Evolutionary conservation across 2,797 vertebrate genomes (phyloP), one percentile per base, ranked within the genome.

Genomic region (Thaleichthys pacificus): DNA sequence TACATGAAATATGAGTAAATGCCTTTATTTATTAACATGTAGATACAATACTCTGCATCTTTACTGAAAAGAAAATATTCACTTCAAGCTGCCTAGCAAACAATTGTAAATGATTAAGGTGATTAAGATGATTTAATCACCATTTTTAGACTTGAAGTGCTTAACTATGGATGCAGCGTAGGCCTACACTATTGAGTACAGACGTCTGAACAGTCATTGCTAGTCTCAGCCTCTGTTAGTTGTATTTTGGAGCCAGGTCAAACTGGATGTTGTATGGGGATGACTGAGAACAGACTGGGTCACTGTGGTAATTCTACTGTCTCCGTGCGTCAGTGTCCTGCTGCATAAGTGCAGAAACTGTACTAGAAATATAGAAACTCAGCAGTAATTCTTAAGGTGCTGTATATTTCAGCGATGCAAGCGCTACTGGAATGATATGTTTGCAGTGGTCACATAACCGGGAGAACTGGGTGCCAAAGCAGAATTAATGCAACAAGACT

Each of bases 311-410:
- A 32, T 54, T 66, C 51, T 56, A 61, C 61, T 69, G 72, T 68
- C 30, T 54, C 28, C 60, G 32, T 65, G 17, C 61, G 49, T 67
- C 61, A 28, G 26, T 38, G 51, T 56, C n/a, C 51, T 56, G 51
- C 51, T 56, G 51, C 19, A n/a, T n/a, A 56, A 19, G 15, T 56
- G 51, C 17, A 47, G 1, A 47, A 12, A 47, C 42, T 3, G 12
- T 47, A 12, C 42, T 11, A 12, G 11, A 35, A 61, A 76, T 21
- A 56, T 42, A 32, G 58, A 51, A 56, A 38, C 26, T 30, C 30
- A 51, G 65, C 74, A 57, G 58, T 22, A 68, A 32, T 64, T 72
- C 69, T 63, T 56, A 63, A 51, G 60, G 62, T n/a, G 24, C 51
- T 47, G 66, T 58, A 9, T 26, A 66, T 71, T 68, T 70, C 58